A percentile compares a stretch with the other conserved stretches of the same genome.
These are phyloP conservation scores for Saxidomus purpurata DNA, from an alignment of 1,140 invertebrate genomes.

Conservation along the genomic window DNA sequence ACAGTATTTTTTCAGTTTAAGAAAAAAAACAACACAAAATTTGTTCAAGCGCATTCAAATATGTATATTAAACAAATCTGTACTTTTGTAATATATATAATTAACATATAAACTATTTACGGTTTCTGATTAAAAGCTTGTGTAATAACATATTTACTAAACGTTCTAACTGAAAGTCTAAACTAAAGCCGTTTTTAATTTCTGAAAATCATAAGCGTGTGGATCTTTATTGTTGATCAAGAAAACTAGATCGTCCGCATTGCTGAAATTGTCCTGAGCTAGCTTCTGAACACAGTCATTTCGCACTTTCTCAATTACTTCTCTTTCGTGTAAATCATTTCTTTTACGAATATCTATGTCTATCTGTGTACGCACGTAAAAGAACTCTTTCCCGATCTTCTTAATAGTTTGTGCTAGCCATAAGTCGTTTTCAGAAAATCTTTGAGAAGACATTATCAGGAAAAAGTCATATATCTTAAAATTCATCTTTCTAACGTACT, in stretches of 20 bases:
- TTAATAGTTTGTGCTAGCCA: background rate
- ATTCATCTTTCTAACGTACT: background rate
- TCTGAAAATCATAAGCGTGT: background rate
- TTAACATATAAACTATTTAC: too few species aligned
- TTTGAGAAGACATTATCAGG: slow-evolving; percentile 1
- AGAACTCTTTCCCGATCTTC: background rate
- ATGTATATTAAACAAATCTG: too few species aligned
- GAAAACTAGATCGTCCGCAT: background rate
- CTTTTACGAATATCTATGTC: background rate
- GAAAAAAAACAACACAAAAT: too few species aligned
- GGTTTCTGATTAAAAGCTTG: too few species aligned
- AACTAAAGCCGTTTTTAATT: background rate
- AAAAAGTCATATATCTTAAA: background rate
- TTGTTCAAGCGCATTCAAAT: too few species aligned
- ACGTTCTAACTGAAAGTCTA: too few species aligned
- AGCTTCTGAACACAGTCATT: background rate
- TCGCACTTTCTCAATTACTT: background rate
- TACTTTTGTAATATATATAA: too few species aligned
- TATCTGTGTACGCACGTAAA: slow-evolving; percentile 8
- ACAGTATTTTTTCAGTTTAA: too few species aligned
- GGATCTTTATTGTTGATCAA: background rate
- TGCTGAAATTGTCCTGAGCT: background rate
- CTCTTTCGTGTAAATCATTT: background rate
- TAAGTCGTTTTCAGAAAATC: slow-evolving; percentile 11
- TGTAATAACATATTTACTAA: too few species aligned